phyloP scores from a whole-genome alignment of 1,140 invertebrate genomes.

The Brachionus rubens region DNA sequence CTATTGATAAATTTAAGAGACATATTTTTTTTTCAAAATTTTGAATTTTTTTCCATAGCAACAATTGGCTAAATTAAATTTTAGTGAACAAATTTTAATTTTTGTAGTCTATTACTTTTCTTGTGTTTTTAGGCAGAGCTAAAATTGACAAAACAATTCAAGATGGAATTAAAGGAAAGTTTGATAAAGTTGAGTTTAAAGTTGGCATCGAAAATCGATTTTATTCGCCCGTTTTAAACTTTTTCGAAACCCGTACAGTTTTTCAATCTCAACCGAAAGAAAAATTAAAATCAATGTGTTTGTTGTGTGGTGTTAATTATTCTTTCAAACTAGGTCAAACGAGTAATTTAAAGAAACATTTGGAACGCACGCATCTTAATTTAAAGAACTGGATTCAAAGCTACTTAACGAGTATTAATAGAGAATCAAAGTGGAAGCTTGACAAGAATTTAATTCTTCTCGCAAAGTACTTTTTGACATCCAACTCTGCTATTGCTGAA shows the following conservation, averaged over 20 bases:
- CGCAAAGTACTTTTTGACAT: constrained; percentile 13
- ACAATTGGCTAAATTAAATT: too few relatives aligned
- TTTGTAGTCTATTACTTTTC: too few relatives aligned
- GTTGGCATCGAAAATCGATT: neutral
- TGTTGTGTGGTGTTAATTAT: neutral
- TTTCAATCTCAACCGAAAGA: neutral
- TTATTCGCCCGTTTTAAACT: neutral
- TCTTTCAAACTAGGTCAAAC: neutral
- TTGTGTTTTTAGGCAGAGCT: too few relatives aligned
- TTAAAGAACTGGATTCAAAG: neutral
- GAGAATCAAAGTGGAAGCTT: constrained; percentile 10
- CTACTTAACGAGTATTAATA: neutral
- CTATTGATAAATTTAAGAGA: too few relatives aligned
- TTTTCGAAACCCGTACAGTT: neutral
- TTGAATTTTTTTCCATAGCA: too few relatives aligned
- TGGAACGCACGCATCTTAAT: neutral
- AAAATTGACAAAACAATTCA: neutral
- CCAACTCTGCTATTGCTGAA: neutral
- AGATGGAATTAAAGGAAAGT: neutral
- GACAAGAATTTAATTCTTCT: neutral
- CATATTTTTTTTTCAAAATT: too few relatives aligned
- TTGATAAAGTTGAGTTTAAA: constrained; percentile 11
- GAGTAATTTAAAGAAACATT: neutral
- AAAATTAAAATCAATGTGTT: neutral
- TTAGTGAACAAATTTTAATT: too few relatives aligned